phyloP scores from a whole-genome alignment of 2,888 invertebrate genomes.

The Stratiomys singularior region DNA sequence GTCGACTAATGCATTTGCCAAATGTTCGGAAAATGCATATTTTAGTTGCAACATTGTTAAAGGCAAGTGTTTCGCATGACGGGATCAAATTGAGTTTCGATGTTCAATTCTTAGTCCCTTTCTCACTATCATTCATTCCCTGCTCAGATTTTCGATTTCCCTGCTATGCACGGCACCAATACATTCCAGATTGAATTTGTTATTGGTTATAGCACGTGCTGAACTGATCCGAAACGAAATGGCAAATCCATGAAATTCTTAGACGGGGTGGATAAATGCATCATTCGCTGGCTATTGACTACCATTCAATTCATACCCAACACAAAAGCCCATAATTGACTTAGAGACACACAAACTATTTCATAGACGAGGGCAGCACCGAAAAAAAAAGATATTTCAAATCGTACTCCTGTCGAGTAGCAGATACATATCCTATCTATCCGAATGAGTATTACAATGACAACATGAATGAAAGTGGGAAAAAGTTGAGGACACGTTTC shows the following conservation, averaged over 20 bases:
- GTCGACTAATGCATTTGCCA: slow-evolving; percentile 33
- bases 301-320: slow-evolving; percentile 24
- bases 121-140: background rate
- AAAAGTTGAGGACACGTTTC: slow-evolving; percentile 26
- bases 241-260: slow-evolving; percentile 8
- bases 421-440: background rate
- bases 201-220: slow-evolving; percentile 39
- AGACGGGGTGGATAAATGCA: slow-evolving; percentile 2
- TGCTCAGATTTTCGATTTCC: slow-evolving; percentile 2
- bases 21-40: slow-evolving; percentile 30
- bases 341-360: slow-evolving; percentile 33
- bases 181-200: slow-evolving; percentile 37
- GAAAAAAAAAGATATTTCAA: slow-evolving; percentile 8
- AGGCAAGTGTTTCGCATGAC: slow-evolving; percentile 21
- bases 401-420: slow-evolving; percentile 22
- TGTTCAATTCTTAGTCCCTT: slow-evolving; percentile 41
- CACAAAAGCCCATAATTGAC: slow-evolving; percentile 38
- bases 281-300: background rate
- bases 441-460: background rate
- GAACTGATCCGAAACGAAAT: slow-evolving; percentile 9
- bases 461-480: background rate
- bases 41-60: slow-evolving; percentile 17
- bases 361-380: background rate
- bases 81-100: slow-evolving; percentile 43
- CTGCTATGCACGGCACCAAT: background rate